Evolutionary conservation across 2,888 invertebrate genomes (phyloP).

Genomic region (Branchellion lobata): DNA sequence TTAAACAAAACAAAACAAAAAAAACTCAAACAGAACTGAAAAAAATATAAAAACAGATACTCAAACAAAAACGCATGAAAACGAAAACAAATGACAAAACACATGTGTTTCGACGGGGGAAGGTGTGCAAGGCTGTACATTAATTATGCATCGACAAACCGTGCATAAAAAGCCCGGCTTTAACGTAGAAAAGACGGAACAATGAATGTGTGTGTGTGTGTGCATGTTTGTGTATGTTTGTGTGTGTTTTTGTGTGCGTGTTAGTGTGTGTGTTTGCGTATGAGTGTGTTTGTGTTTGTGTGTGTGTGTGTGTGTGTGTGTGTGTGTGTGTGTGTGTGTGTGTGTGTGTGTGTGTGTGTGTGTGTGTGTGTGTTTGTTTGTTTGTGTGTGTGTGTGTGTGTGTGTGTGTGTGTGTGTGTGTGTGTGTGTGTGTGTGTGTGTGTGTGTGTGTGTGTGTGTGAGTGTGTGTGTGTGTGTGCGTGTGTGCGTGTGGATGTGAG

Average conservation of each 20-base stretch:
- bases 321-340: slow-evolving; percentile 22
- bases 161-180: too few species aligned
- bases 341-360: slow-evolving; percentile 39
- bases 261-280: slow-evolving; percentile 44
- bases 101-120: too few species aligned
- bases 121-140: not conserved
- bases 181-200: too few species aligned
- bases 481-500: too few species aligned
- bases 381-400: slow-evolving; percentile 42
- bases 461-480: slow-evolving; percentile 4
- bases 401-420: slow-evolving; percentile 43
- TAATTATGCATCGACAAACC: too few species aligned
- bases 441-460: slow-evolving; percentile 35
- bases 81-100: too few species aligned
- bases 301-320: slow-evolving; percentile 44
- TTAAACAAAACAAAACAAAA: too few species aligned
- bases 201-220: slow-evolving; percentile 23
- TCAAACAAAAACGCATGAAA: too few species aligned
- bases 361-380: slow-evolving; percentile 46
- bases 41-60: too few species aligned
- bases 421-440: slow-evolving; percentile 39
- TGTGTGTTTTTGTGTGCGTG: slow-evolving; percentile 60
- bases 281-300: slow-evolving; percentile 45
- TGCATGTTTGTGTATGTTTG: slow-evolving; percentile 36
- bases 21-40: too few species aligned